phyloP scores from a whole-genome alignment of 2,888 invertebrate genomes.

The Eupeodes luniger region DNA sequence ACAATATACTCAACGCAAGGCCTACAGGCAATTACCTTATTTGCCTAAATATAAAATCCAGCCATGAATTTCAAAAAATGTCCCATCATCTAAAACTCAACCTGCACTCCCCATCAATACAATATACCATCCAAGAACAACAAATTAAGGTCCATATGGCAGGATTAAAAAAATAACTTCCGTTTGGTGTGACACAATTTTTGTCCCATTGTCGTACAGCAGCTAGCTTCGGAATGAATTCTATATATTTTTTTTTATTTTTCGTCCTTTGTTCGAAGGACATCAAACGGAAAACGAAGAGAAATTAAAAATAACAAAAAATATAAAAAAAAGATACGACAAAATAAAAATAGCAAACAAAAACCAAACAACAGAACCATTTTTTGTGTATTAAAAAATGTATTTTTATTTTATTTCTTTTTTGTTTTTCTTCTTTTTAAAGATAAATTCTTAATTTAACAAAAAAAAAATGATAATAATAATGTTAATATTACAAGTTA shows the following conservation, averaged over 20 bases:
- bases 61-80: conserved; percentile 8
- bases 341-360: conserved; percentile 52
- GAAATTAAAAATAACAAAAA: conserved; percentile 53
- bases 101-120: conserved; percentile 20
- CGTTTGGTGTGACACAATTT: conserved; percentile 81
- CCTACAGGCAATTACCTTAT: background rate
- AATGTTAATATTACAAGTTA: conserved; percentile 59
- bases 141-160: conserved; percentile 83
- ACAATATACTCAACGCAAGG: too few relatives aligned
- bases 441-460: conserved; percentile 58
- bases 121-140: conserved; percentile 39
- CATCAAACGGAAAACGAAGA: conserved; percentile 76
- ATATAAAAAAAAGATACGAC: too few relatives aligned
- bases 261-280: conserved; percentile 70
- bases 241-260: conserved; percentile 11
- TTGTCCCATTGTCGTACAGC: conserved; percentile 58
- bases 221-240: conserved; percentile 43
- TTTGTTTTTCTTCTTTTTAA: conserved; percentile 23
- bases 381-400: conserved; percentile 66
- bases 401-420: conserved; percentile 41
- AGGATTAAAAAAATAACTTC: conserved; percentile 81
- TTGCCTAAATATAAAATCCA: background rate
- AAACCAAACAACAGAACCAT: conserved; percentile 36
- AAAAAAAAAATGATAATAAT: conserved; percentile 36
- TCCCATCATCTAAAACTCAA: conserved; percentile 29